Evolutionary conservation across 2,797 vertebrate species (phyloP), one percentile per base, ranked within the genome.

Genomic region (Otolemur crassicaudatus): DNA sequence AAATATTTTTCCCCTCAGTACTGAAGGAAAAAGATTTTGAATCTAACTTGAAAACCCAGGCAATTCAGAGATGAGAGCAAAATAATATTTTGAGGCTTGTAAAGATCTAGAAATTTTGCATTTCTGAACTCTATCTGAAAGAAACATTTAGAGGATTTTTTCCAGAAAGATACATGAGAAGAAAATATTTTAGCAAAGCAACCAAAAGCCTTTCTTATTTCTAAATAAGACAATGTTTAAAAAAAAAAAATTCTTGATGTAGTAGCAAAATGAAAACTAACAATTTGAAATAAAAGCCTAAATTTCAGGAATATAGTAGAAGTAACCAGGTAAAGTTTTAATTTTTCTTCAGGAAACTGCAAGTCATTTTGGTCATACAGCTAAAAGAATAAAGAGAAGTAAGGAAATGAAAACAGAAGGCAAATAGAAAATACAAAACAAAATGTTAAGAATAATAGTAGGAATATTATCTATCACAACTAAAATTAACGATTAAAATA

Each of bases 211-310:
- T 82, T 63, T 0, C 23, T 95, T 92, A 83, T 94, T 94, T 85
- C 43, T 92, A 60, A 90, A 40, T 92, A 91, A 85, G 23, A 34
- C 31, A 91, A 0, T 87, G 25, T 25, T 40, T 40, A 14, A 73
- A 1, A 46, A 46, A n/a, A 49, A 73, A 49, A 46, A 23, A 46
- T 56, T 90, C 25, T 70, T 94, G 87, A 77, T n/a, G 23, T 83
- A 46, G 37, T 70, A 75, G 56, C 7, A 65, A 88, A 90, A 80
- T 70, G 40, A 63, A 95, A 90, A 91, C 61, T 70, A 84, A 23
- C 9, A n/a, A 2, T 94, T 87, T 79, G 16, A 37, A 93, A 43
- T 19, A 80, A 75, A 69, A 87, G 27, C 27, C n/a, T 72, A 27
- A 76, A 56, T 85, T 87, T 82, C 20, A 86, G 12, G 37, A 69